Conservation (phyloP, 1,140 invertebrate genomes). For the Gryllus bimaculatus region DNA sequence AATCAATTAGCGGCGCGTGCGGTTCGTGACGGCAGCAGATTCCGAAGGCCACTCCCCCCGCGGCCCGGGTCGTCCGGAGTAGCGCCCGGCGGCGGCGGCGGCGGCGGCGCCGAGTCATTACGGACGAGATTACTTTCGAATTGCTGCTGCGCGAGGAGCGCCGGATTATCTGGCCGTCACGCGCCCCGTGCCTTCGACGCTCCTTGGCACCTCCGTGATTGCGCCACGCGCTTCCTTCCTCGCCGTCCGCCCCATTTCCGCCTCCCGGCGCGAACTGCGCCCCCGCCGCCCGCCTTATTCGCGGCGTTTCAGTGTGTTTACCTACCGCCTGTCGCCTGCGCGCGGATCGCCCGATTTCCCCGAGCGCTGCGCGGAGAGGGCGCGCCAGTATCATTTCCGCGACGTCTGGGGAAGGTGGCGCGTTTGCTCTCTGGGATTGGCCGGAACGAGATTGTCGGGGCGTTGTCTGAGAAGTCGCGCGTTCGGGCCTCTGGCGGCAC, state of each 20-base stretch:
- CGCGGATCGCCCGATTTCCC: neutral
- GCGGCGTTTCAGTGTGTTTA: neutral
- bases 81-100: neutral
- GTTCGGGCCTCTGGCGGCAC: too few relatives aligned
- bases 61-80: too few relatives aligned
- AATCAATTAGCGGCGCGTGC: neutral
- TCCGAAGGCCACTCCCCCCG: neutral
- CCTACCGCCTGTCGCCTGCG: neutral
- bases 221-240: neutral
- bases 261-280: neutral
- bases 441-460: neutral
- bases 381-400: neutral
- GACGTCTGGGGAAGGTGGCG: neutral
- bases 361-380: neutral
- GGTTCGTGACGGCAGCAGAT: neutral
- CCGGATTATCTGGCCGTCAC: neutral
- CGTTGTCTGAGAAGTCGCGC: too few relatives aligned
- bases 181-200: neutral
- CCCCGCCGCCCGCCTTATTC: neutral
- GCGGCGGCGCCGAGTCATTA: neutral
- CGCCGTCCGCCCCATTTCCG: neutral
- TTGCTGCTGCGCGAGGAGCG: neutral
- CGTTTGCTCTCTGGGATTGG: neutral
- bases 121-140: neutral
- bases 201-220: neutral